Base-by-base conservation (phyloP, 35 echinoderm and acorn worm genomes). In the Apostichopus japonicus region DNA sequence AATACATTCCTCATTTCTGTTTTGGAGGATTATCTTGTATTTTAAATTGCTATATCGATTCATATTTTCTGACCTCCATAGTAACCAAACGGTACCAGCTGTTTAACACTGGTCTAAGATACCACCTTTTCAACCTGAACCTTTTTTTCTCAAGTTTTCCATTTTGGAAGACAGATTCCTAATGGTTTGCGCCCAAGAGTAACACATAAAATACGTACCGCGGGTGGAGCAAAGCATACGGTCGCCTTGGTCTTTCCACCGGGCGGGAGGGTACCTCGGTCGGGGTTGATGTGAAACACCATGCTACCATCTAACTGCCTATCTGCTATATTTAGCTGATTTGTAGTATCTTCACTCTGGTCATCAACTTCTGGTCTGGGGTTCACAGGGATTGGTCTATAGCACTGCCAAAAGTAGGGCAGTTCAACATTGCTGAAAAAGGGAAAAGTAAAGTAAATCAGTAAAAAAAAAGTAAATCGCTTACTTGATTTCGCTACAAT, bases 371-470 rank as follows among this genome's bases (percentile, higher is more conserved):
- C 87, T 63, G 19, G 56, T 14, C 21, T 54, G 10, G 92, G 92
- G 14, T 90, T 92, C 13, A 83, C 87, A 23, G 93, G 78, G 65
- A 92, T 75, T 0, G 97, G 95, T 73, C 91, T 92, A 71, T 94
- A 87, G 6, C 94, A 77, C 44, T 92, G 63, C 97, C 97, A 98
- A 44, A 79, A 91, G 90, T 94, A 96, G 1, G 97, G 91, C 33
- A 98, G 77, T 53, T 94, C 93, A 72, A 98, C 97, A 78, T 98
- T 96, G 55, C 97, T 98, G 83, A 1, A 90, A 53, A 15, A 56
- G 16, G 11, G 6, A n/a, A 84, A 84, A 59, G 17, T 5, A 56
- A 84, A 56, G 56, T 6, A 84, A 53, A 15, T n/a, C 27, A 55
- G 10, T 8, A 79, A 10, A 79, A 79, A 78, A n/a, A 11, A 8